Evolutionary conservation across 2,888 invertebrate genomes (phyloP).

Genomic region (Epinotia bilunana): DNA sequence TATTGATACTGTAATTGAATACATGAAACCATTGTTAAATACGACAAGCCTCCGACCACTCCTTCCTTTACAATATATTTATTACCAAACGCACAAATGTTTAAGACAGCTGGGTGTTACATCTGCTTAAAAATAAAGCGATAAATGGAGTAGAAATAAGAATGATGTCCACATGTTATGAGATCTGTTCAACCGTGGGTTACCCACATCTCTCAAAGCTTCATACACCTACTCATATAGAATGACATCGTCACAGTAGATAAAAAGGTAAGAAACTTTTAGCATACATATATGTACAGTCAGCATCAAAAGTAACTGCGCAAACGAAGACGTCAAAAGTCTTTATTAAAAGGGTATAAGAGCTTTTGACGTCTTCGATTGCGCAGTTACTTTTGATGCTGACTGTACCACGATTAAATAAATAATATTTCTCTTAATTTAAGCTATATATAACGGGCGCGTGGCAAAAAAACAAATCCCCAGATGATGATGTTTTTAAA

Average conservation of each 20-base stretch:
- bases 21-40: too few relatives aligned
- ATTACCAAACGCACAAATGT: slow-evolving; percentile 1
- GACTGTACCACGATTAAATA: too few relatives aligned
- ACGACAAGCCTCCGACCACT: neutral
- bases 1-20: too few relatives aligned
- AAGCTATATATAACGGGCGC: too few relatives aligned
- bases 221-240: neutral
- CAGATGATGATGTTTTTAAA: too few relatives aligned
- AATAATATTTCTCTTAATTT: too few relatives aligned
- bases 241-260: neutral
- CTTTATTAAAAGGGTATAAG: too few relatives aligned
- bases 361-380: too few relatives aligned
- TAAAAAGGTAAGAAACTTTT: neutral
- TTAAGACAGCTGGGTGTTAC: slow-evolving; percentile 26
- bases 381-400: too few relatives aligned
- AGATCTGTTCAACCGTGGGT: slow-evolving; percentile 4
- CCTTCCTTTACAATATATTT: neutral
- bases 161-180: slow-evolving; percentile 26
- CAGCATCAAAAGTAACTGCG: too few relatives aligned
- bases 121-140: slow-evolving; percentile 24
- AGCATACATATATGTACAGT: neutral
- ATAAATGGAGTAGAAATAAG: neutral
- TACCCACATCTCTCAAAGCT: neutral
- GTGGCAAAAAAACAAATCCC: too few relatives aligned
- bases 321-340: too few relatives aligned